Evolutionary conservation across 2,888 invertebrate genomes (phyloP).

Genomic region (Zootermopsis nevadensis): DNA sequence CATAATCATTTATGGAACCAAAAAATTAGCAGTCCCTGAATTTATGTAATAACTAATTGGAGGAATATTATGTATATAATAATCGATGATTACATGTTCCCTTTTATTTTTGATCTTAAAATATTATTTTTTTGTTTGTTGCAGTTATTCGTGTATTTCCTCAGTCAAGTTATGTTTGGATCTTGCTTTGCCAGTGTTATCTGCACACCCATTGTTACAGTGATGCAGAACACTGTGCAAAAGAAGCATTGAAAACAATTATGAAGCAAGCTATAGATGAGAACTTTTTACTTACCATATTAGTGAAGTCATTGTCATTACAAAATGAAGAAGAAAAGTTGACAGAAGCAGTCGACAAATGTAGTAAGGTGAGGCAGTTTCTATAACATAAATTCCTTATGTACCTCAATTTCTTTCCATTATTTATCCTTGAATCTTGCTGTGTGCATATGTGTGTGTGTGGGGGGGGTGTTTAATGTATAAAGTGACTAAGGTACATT

Average conservation of each 20-base stretch:
- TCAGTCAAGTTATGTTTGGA: conserved; percentile 40
- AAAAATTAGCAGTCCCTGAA: too few species aligned
- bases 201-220: conserved; percentile 66
- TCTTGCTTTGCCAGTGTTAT: conserved; percentile 55
- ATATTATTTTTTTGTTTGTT: conserved; percentile 1
- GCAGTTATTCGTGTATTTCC: conserved; percentile 38
- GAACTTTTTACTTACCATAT: conserved; percentile 57
- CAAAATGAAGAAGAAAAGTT: conserved; percentile 67
- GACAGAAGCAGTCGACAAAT: conserved; percentile 64
- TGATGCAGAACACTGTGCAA: conserved; percentile 64
- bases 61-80: too few species aligned
- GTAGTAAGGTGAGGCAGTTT: conserved; percentile 60
- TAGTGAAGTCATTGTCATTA: conserved; percentile 63
- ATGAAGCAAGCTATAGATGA: conserved; percentile 58
- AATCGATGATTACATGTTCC: too few species aligned
- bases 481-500: too few species aligned
- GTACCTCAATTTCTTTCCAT: too few species aligned
- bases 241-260: conserved; percentile 60
- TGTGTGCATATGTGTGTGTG: too few species aligned
- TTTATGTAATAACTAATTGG: too few species aligned
- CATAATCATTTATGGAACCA: too few species aligned
- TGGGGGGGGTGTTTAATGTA: too few species aligned
- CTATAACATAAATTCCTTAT: too few species aligned
- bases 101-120: too few species aligned
- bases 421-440: too few species aligned